phyloP scores from a whole-genome alignment of 2,888 invertebrate genomes.

The Calliopum simillimum region DNA sequence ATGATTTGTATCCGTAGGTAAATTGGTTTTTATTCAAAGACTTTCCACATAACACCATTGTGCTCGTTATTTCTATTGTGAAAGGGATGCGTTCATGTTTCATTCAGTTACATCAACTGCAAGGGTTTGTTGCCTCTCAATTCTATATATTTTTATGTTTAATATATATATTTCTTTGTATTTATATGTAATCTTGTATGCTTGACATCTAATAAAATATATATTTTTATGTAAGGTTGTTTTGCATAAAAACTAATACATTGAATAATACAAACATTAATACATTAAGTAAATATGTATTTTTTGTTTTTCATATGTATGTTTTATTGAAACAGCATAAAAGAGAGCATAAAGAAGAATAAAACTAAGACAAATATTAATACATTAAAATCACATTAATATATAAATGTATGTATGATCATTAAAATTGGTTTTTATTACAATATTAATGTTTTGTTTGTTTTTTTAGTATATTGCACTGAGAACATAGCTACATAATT shows the following conservation, averaged over 20 bases:
- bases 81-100: not conserved
- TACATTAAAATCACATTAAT: constrained; percentile 59
- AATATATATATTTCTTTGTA: not conserved
- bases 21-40: not conserved
- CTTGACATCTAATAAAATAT: constrained; percentile 9
- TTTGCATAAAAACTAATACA: constrained; percentile 21
- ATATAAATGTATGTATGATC: constrained; percentile 40
- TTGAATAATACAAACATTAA: constrained; percentile 2
- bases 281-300: constrained; percentile 27
- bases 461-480: constrained; percentile 39
- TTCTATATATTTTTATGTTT: no score
- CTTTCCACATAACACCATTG: not conserved
- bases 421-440: constrained; percentile 26
- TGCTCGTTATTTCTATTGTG: not conserved
- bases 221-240: not conserved
- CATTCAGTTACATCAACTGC: no score
- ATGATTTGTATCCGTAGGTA: no score
- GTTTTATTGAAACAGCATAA: constrained; percentile 58
- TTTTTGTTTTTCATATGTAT: constrained; percentile 41
- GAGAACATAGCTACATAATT: constrained; percentile 34
- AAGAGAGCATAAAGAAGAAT: constrained; percentile 59
- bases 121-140: no score
- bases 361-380: constrained; percentile 63
- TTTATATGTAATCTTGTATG: not conserved
- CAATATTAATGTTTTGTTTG: constrained; percentile 33